These are phyloP conservation scores for Spinibarbus caldwelli DNA, from an alignment of 2,797 vertebrate species.

Conservation along the genomic window DNA sequence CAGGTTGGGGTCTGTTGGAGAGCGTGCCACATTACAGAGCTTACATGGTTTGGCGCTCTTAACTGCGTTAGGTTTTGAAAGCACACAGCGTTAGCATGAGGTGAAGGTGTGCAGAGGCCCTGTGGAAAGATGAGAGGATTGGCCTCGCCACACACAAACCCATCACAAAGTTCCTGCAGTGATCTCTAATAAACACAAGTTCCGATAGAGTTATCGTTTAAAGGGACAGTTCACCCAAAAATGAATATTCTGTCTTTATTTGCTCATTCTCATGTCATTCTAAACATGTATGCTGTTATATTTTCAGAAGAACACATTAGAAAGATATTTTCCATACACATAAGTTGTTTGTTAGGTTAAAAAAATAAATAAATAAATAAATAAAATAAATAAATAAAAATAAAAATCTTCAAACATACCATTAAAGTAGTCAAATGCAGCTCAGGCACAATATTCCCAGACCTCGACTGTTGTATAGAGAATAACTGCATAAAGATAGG, in stretches of 20 bases:
- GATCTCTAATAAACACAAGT: not conserved
- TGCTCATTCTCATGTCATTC: not conserved
- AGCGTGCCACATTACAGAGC: slow-evolving; percentile 48
- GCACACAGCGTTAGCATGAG: slow-evolving; percentile 72
- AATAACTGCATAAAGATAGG: not conserved
- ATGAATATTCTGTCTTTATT: not conserved
- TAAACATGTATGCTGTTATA: not conserved
- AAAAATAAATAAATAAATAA: too few relatives aligned
- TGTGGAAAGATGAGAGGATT: slow-evolving; percentile 49
- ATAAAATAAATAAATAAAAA: too few relatives aligned
- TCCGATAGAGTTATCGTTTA: not conserved
- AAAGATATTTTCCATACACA: not conserved
- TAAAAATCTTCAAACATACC: too few relatives aligned
- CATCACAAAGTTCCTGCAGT: not conserved
- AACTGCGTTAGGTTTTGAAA: slow-evolving; percentile 77
- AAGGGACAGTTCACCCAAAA: not conserved
- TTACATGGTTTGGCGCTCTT: slow-evolving; percentile 72
- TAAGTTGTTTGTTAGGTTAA: not conserved
- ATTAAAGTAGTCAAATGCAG: not conserved
- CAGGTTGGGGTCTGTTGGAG: slow-evolving; percentile 30
- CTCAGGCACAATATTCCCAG: not conserved
- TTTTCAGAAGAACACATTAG: not conserved
- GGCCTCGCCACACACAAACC: not conserved
- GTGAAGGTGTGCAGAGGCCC: slow-evolving; percentile 60
- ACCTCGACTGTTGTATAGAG: not conserved